Percentiles rank a stretch among this genome's conserved stretches.
These are phyloP conservation scores for Penaeus monodon DNA, from an alignment of 2,888 invertebrate species.

Conservation along the genomic window DNA sequence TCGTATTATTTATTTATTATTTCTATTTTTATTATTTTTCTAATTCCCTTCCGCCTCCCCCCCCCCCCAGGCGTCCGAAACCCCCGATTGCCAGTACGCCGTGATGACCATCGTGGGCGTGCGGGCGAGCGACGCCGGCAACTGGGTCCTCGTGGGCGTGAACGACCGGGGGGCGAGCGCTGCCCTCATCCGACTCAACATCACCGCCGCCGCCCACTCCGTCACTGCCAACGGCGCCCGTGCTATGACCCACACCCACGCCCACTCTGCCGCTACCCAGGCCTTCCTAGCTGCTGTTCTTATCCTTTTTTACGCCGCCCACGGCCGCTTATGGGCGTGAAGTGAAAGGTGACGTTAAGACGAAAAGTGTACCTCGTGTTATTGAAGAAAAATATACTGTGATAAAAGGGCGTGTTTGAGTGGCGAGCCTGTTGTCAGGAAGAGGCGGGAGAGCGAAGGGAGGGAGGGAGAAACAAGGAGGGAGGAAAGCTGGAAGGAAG, in stretches of 20 bases:
- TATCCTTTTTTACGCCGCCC: too few relatives aligned
- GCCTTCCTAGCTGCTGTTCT: constrained; percentile 6
- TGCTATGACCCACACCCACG: neutral
- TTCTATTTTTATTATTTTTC: too few relatives aligned
- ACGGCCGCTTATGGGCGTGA: too few relatives aligned
- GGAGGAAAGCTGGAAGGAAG: constrained; percentile 22
- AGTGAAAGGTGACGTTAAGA: too few relatives aligned
- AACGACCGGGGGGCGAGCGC: constrained; percentile 31
- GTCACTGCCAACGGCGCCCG: constrained; percentile 27
- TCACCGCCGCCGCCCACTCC: constrained; percentile 52
- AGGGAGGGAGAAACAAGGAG: constrained; percentile 28
- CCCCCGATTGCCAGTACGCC: constrained; percentile 24
- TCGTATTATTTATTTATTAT: too few relatives aligned
- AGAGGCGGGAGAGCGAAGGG: neutral
- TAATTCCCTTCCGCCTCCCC: neutral
- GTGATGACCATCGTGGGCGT: constrained; percentile 42
- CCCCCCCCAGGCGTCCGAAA: constrained; percentile 12
- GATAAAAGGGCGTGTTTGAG: neutral
- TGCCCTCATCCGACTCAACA: constrained; percentile 50
- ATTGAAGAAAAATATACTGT: neutral
- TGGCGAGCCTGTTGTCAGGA: neutral
- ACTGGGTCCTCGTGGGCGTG: constrained; percentile 47
- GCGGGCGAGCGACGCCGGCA: constrained; percentile 32
- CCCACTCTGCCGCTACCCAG: neutral
- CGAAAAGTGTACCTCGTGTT: neutral